These are phyloP conservation scores for Helicoverpa assulta DNA, from an alignment of 2,888 invertebrate genomes.

Conservation along the genomic window DNA sequence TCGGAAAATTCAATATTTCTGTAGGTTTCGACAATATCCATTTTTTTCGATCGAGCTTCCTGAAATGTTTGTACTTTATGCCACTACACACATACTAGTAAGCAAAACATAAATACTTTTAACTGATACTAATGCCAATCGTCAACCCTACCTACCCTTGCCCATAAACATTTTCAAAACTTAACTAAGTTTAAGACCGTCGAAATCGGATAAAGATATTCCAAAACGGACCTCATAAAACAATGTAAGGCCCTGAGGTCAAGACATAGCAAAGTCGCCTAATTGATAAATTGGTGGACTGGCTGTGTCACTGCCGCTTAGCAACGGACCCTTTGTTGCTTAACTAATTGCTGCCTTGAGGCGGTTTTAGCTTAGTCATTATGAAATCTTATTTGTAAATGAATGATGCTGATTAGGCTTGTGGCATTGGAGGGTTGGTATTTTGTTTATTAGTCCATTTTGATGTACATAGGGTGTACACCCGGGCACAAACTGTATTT, in stretches of 20 bases:
- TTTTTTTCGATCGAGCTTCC: no score
- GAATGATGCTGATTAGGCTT: neutral
- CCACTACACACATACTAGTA: no score
- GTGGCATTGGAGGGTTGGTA: neutral
- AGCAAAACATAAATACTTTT: no score
- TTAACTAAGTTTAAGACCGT: neutral
- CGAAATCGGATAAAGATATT: constrained; percentile 36
- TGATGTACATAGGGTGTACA: no score
- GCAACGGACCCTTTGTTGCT: constrained; percentile 48
- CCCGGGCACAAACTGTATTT: no score
- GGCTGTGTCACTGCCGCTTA: constrained; percentile 43
- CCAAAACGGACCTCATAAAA: constrained; percentile 21
- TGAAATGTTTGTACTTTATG: no score
- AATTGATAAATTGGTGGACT: constrained; percentile 52
- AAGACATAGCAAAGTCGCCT: constrained; percentile 37
- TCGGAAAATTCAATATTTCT: no score
- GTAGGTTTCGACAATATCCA: no score
- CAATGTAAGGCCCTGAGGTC: constrained; percentile 39
- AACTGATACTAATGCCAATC: no score
- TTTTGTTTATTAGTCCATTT: neutral
- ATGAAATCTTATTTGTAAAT: constrained; percentile 34
- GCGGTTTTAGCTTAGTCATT: constrained; percentile 29
- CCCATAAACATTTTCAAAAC: constrained; percentile 1
- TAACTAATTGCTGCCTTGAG: constrained; percentile 42
- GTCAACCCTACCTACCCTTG: neutral